Evolutionary conservation across 2,113 vertebrate genomes (phyloP), one percentile per base, ranked within the genome.

Genomic region (Pyrgilauda ruficollis): DNA sequence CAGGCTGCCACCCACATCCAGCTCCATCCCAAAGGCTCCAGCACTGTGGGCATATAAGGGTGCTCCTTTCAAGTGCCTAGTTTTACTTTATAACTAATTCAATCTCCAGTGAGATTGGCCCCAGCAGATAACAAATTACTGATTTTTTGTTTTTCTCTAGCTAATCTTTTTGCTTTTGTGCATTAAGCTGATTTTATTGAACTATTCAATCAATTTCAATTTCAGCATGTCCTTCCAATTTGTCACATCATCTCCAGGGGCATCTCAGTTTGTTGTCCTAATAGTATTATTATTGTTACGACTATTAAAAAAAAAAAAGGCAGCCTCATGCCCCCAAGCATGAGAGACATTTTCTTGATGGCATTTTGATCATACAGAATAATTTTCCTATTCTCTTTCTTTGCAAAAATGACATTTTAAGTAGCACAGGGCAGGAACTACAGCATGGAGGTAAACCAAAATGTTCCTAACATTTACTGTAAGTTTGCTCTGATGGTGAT

Each of bases 161-260:
- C 94, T 93, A 97, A 93, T 90, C 87, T 96, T 95, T 95, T 95
- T 94, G 81, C 68, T 96, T 95, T 87, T 90, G 79, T 84, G 69
- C 82, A 91, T 96, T 97, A 96, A 94, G 93, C 62, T 94, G 92
- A 97, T 94, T 97, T 95, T 97, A 97, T 97, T 97, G 96, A 96
- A 93, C 96, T 95, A 94, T 74, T 97, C 91, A 96, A 96, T 96
- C 96, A 97, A 97, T 97, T 97, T 91, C 89, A 94, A 96, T 97
- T 97, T 89, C 94, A 94, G 64, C 78, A 84, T 84, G 87, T 92
- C 96, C 89, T 93, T 96, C 83, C 70, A 91, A 97, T 97, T 97
- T 94, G 95, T 97, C 96, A 94, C 96, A 94, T 50, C 81, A 73
- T 95, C 95, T 96, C 96, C 90, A 90, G 92, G 55, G 94, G 93